phyloP scores from a whole-genome alignment of 1,140 invertebrate genomes.

The Drosophila tsacasi region DNA sequence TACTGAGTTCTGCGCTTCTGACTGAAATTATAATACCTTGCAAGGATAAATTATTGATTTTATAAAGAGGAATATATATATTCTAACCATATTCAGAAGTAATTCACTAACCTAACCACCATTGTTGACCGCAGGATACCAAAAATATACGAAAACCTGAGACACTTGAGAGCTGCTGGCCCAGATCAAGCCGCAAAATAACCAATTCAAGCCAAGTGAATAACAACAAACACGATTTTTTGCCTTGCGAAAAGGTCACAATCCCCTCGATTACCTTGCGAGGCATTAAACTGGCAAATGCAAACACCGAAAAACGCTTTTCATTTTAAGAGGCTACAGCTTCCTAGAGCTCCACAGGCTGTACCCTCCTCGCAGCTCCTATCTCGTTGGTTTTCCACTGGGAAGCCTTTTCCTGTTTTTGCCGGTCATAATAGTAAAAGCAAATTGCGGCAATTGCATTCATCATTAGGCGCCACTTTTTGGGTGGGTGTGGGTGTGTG shows the following conservation, averaged over 20 bases:
- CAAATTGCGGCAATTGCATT: slow-evolving; percentile 76
- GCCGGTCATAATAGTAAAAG: slow-evolving; percentile 64
- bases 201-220: slow-evolving; percentile 5
- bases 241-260: slow-evolving; percentile 47
- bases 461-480: slow-evolving; percentile 70
- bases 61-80: not conserved
- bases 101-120: not conserved
- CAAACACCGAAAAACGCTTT: slow-evolving; percentile 59
- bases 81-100: no score
- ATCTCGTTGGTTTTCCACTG: slow-evolving; percentile 13
- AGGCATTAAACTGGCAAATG: slow-evolving; percentile 57
- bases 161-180: not conserved
- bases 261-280: slow-evolving; percentile 17
- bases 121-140: not conserved
- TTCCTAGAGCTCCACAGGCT: slow-evolving; percentile 5
- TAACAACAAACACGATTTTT: slow-evolving; percentile 49
- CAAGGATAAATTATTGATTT: not conserved
- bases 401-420: slow-evolving; percentile 46
- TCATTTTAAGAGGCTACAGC: slow-evolving; percentile 57
- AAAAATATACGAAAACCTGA: not conserved
- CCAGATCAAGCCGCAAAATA: slow-evolving; percentile 11
- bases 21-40: no score
- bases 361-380: not conserved
- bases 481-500: slow-evolving; percentile 5
- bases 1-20: no score